phyloP scores from a whole-genome alignment of 2,113 vertebrate species.

The Pholis gunnellus region DNA sequence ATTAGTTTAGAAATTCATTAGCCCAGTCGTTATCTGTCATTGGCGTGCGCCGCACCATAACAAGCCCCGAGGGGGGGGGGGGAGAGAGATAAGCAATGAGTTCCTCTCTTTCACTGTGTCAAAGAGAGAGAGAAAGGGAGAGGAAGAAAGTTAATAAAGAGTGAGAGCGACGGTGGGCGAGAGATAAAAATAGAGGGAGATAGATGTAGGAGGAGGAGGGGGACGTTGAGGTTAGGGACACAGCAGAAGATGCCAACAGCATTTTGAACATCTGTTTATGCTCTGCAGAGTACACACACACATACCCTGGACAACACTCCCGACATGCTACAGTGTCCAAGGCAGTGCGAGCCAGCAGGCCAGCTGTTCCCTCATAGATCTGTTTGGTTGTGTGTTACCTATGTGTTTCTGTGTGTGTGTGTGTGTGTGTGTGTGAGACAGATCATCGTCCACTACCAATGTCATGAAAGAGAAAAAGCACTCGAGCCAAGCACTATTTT shows the following conservation, averaged over 20 bases:
- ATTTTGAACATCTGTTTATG: constrained; percentile 70
- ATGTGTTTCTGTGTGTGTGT: constrained; percentile 13
- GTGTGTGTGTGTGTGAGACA: neutral
- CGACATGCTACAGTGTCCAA: constrained; percentile 34
- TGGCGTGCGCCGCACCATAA: constrained; percentile 71
- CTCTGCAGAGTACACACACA: constrained; percentile 27
- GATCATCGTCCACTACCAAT: neutral
- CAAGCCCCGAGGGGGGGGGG: constrained; percentile 61
- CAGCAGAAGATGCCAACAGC: constrained; percentile 58
- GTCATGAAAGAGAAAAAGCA: neutral
- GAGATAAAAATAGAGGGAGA: constrained; percentile 50
- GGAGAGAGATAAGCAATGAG: constrained; percentile 59
- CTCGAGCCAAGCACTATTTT: neutral
- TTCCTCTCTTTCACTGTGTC: constrained; percentile 50
- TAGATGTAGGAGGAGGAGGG: neutral
- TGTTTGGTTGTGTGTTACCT: constrained; percentile 14
- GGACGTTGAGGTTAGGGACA: constrained; percentile 22
- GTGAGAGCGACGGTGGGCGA: constrained; percentile 25
- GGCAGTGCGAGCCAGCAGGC: neutral
- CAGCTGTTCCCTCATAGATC: constrained; percentile 40
- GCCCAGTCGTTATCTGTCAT: constrained; percentile 78
- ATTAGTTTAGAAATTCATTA: constrained; percentile 84
- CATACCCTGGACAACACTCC: constrained; percentile 29
- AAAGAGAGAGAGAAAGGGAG: constrained; percentile 48
- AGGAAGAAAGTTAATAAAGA: constrained; percentile 58